Evolutionary conservation across 2,113 vertebrate genomes (phyloP).

Genomic region (pig (Sus scrofa)): DNA sequence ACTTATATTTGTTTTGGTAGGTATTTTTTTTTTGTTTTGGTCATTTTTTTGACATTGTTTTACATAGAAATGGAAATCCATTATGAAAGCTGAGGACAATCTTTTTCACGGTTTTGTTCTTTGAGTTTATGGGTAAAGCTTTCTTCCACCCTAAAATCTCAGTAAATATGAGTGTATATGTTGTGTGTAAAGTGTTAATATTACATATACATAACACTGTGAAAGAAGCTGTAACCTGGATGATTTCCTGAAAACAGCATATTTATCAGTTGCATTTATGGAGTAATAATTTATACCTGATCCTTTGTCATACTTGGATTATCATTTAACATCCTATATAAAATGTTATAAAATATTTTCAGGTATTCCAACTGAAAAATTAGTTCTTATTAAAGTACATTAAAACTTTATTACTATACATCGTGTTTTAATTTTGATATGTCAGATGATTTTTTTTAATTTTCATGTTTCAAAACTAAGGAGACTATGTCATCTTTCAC

Average conservation of each 20-base stretch:
- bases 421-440: background rate
- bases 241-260: no score
- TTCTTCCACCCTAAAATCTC: background rate
- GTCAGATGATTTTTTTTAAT: background rate
- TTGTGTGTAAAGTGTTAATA: background rate
- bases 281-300: background rate
- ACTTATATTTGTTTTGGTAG: background rate
- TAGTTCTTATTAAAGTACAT: no score
- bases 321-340: background rate
- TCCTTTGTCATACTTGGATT: background rate
- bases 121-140: background rate
- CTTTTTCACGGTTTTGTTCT: background rate
- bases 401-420: background rate
- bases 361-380: background rate
- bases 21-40: background rate
- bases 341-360: background rate
- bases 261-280: background rate
- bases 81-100: background rate
- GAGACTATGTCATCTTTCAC: background rate
- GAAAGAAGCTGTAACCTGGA: no score
- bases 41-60: background rate
- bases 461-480: background rate
- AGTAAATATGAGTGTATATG: background rate
- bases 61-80: background rate
- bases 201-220: background rate